A percentile compares a stretch with the other conserved stretches of the same genome.
Conservation (phyloP, 23 tunicate species). For the Aplidium turbinatum region DNA sequence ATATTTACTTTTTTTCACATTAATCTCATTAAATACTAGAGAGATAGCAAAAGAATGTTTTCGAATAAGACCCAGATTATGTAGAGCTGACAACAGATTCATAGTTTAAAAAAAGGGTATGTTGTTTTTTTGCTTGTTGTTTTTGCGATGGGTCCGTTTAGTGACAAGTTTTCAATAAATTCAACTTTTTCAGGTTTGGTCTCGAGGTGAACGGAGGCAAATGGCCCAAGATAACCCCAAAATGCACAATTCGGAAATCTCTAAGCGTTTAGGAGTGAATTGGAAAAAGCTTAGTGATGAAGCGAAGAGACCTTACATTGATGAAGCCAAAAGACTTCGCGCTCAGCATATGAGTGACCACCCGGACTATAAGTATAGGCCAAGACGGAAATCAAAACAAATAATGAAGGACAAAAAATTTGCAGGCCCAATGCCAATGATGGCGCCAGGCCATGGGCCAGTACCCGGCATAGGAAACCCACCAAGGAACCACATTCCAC, state of each 20-base stretch:
- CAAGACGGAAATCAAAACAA: conserved; percentile 84
- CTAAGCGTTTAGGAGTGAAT: conserved; percentile 97
- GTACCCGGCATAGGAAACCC: conserved; percentile 8
- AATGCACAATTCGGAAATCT: conserved; percentile 99
- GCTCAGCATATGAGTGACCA: conserved; percentile 99
- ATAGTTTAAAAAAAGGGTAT: too few relatives aligned
- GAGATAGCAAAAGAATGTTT: too few relatives aligned
- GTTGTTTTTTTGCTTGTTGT: too few relatives aligned
- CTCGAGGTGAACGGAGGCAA: conserved; percentile 95
- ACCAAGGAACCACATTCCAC: conserved; percentile 37
- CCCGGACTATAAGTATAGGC: conserved; percentile 99
- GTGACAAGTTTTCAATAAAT: too few relatives aligned
- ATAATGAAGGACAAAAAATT: conserved; percentile 81
- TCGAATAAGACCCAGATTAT: too few relatives aligned
- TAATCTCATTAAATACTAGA: too few relatives aligned
- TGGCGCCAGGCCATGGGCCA: conserved; percentile 9
- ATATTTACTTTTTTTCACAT: too few relatives aligned
- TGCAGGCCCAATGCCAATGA: conserved; percentile 40
- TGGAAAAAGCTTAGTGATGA: conserved; percentile 90
- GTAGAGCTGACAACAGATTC: too few relatives aligned
- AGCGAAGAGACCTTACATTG: conserved; percentile 95
- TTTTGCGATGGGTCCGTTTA: too few relatives aligned
- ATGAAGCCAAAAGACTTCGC: conserved; percentile 98
- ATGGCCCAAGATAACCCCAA: conserved; percentile 99
- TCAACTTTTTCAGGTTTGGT: conserved; percentile 95